Percentiles rank a stretch among this genome's conserved stretches.
phyloP scores from a whole-genome alignment of 1,140 invertebrate genomes.

The Nylanderia fulva region DNA sequence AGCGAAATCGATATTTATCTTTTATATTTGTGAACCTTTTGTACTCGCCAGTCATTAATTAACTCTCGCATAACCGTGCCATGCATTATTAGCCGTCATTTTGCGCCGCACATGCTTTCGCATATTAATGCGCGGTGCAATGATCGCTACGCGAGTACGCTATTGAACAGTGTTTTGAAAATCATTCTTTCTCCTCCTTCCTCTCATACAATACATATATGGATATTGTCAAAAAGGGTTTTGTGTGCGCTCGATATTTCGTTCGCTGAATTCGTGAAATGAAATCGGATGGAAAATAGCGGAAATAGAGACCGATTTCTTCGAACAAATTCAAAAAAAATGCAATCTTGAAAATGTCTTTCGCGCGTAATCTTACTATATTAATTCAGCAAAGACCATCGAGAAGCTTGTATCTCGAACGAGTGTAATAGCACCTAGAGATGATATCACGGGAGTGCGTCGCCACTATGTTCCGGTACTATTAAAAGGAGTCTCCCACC shows the following conservation, averaged over 20 bases:
- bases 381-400: background rate
- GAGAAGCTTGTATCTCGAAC: background rate
- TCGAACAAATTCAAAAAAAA: background rate
- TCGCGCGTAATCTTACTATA: background rate
- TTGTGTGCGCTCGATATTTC: slow-evolving; percentile 6
- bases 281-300: background rate
- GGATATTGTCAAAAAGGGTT: slow-evolving; percentile 14
- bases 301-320: background rate
- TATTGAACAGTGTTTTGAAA: slow-evolving; percentile 42
- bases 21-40: slow-evolving; percentile 49
- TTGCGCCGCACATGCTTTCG: slow-evolving; percentile 44
- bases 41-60: slow-evolving; percentile 58
- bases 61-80: slow-evolving; percentile 56
- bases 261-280: background rate
- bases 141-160: slow-evolving; percentile 29
- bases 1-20: slow-evolving; percentile 36
- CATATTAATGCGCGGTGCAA: slow-evolving; percentile 57
- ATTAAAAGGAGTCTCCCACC: slow-evolving; percentile 69
- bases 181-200: slow-evolving; percentile 30
- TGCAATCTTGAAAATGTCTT: no score
- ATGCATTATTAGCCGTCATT: slow-evolving; percentile 61
- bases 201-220: slow-evolving; percentile 42
- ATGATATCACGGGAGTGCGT: slow-evolving; percentile 48
- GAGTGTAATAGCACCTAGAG: slow-evolving; percentile 59
- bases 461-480: slow-evolving; percentile 54